Base-by-base conservation (phyloP, 2,888 invertebrate genomes). In the Mesorhabditis spiculigera region DNA sequence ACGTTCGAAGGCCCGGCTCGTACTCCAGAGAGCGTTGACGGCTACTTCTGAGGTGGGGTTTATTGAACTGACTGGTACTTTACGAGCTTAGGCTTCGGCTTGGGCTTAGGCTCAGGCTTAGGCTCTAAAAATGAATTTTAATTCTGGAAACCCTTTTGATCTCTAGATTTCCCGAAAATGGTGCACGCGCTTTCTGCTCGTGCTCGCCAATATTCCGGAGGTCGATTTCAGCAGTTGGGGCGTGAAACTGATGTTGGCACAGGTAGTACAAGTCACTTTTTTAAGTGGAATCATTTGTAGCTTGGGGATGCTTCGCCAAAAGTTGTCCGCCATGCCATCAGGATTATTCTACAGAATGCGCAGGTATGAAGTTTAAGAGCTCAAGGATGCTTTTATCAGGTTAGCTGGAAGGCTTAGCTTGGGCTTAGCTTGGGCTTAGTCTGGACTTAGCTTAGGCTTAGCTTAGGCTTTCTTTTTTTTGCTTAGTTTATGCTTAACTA, bases 181-280 rank as follows among this genome's bases (percentile, higher is more conserved):
- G 88, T 91, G 93, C 0, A 95, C 95, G 1, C 93, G 93, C 87
- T 93, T 95, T 87, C 89, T 97, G 77, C 90, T 93, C 75, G 91
- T 95, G 8, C 88, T 97, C 78, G 88, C 96, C 69, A 90, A 95
- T 74, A 91, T 92, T 1, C 90, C 90, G 75, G 87, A 91, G 86
- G 86, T 87, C 4, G 83, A 86, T 43, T 86, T 87, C n/a, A 85
- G 84, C 42, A 86, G 86, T 69, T 97, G 96, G 95, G 92, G 93
- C 42, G 90, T 96, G 73, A 91, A 92, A 77, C 88, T 94, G 83
- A 89, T 97, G 67, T 91, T 93, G 41, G 91, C 91, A 68, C 94
- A 94, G 87, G 89, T 96, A 28, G 28, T 28, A 28, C 28, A 28
- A n/a, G n/a, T n/a, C 58, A 13, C 58, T 13, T 50, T n/a, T 50